These are phyloP conservation scores for Sphenodon punctatus DNA, from an alignment of 2,797 vertebrate species.

Conservation along the genomic window DNA sequence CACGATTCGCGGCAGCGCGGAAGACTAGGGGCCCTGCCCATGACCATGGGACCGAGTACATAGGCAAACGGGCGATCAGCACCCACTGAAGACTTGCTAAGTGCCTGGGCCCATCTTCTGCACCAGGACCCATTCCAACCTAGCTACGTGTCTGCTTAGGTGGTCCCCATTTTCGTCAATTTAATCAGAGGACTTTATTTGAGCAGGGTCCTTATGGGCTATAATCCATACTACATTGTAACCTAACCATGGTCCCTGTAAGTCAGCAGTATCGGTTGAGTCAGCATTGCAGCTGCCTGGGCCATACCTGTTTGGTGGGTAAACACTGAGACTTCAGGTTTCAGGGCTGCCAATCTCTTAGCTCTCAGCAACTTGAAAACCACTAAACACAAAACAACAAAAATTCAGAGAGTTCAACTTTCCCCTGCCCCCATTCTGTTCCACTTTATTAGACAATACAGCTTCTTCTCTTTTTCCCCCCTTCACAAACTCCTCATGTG, in stretches of 20 bases:
- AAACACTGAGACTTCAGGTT: neutral
- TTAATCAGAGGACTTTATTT: conserved; percentile 11
- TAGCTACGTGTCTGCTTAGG: too few relatives aligned
- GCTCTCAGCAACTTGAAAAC: neutral
- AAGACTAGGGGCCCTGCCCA: too few relatives aligned
- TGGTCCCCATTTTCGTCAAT: conserved; percentile 34
- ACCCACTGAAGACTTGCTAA: too few relatives aligned
- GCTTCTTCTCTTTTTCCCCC: conserved; percentile 10
- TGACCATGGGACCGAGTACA: too few relatives aligned
- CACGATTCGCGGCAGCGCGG: too few relatives aligned
- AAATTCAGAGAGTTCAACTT: neutral
- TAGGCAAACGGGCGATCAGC: too few relatives aligned
- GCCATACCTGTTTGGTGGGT: neutral
- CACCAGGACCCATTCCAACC: too few relatives aligned
- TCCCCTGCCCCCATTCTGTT: conserved; percentile 28
- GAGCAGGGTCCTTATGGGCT: neutral
- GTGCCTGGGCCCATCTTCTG: conserved; percentile 7
- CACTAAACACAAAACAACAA: conserved; percentile 7
- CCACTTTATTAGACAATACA: conserved; percentile 42
- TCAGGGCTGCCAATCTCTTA: neutral
- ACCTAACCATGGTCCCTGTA: too few relatives aligned
- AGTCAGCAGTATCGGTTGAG: too few relatives aligned
- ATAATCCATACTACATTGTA: too few relatives aligned
- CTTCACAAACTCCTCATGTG: conserved; percentile 48
- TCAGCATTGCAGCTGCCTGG: neutral